Evolutionary conservation across 1,140 invertebrate genomes (phyloP).

Genomic region (Zaprionus capensis): DNA sequence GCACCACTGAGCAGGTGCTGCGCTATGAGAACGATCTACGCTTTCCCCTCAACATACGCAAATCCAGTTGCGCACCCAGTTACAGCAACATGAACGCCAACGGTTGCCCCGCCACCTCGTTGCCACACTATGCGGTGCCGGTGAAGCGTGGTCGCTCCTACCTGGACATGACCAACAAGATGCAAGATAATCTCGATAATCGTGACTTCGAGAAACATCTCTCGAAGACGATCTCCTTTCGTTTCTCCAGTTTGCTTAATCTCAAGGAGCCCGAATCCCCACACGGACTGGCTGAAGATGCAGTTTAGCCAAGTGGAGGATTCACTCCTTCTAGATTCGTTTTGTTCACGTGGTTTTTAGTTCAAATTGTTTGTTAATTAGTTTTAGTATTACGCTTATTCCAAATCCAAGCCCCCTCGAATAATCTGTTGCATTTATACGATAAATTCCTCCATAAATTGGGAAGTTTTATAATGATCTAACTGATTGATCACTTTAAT

Average conservation of each 20-base stretch:
- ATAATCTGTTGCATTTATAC: conserved; percentile 57
- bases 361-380: conserved; percentile 81
- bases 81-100: conserved; percentile 70
- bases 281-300: conserved; percentile 48
- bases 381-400: conserved; percentile 67
- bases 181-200: conserved; percentile 80
- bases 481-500: not conserved
- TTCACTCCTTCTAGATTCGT: not conserved
- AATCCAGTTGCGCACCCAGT: conserved; percentile 66
- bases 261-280: conserved; percentile 67
- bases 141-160: conserved; percentile 79
- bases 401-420: conserved; percentile 58
- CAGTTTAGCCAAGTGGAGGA: conserved; percentile 36
- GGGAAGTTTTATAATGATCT: not conserved
- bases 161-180: conserved; percentile 81
- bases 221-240: conserved; percentile 82
- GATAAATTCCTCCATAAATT: not conserved
- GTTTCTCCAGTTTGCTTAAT: conserved; percentile 82
- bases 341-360: conserved; percentile 60
- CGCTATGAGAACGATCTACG: conserved; percentile 82
- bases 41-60: conserved; percentile 77
- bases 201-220: conserved; percentile 81
- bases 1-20: conserved; percentile 69
- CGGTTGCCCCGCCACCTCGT: conserved; percentile 32
- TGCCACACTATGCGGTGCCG: conserved; percentile 74